phyloP scores from a whole-genome alignment of 2,888 invertebrate species.

The Anagyrus pseudococci region DNA sequence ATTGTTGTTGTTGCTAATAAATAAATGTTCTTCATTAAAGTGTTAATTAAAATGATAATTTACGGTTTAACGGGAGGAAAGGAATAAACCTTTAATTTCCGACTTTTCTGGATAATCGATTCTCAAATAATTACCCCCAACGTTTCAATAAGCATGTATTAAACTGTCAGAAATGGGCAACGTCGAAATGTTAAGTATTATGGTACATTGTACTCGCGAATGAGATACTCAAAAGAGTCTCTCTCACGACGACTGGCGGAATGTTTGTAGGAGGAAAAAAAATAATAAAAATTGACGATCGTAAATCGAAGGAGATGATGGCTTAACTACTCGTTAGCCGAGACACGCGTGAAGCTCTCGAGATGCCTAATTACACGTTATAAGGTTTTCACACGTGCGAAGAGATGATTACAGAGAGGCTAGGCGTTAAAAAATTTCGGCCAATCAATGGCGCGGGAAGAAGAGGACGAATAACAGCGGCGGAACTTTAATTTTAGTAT shows the following conservation, averaged over 20 bases:
- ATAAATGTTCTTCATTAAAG: too few relatives aligned
- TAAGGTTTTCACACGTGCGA: constrained; percentile 15
- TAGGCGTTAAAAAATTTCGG: constrained; percentile 15
- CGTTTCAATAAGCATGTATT: neutral
- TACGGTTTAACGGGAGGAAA: too few relatives aligned
- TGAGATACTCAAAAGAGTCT: neutral
- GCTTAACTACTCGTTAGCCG: constrained; percentile 15
- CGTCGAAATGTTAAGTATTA: neutral
- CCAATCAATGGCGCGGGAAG: constrained; percentile 7
- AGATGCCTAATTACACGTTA: constrained; percentile 27
- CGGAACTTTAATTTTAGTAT: constrained; percentile 10
- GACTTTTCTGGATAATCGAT: too few relatives aligned
- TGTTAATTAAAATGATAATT: too few relatives aligned
- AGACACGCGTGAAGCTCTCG: constrained; percentile 9
- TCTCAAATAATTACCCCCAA: too few relatives aligned
- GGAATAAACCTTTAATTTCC: too few relatives aligned
- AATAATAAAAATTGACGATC: constrained; percentile 21
- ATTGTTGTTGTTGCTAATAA: too few relatives aligned
- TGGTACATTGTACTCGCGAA: neutral
- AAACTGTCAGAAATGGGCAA: too few relatives aligned
- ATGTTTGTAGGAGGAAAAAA: neutral
- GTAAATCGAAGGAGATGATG: constrained; percentile 16
- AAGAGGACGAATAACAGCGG: constrained; percentile 14
- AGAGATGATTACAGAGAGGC: constrained; percentile 29
- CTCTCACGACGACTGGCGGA: neutral